Percentiles rank a stretch among this genome's conserved stretches.
These are phyloP conservation scores for Gymnobelideus leadbeateri DNA, from an alignment of 2,113 vertebrate genomes.

Conservation along the genomic window DNA sequence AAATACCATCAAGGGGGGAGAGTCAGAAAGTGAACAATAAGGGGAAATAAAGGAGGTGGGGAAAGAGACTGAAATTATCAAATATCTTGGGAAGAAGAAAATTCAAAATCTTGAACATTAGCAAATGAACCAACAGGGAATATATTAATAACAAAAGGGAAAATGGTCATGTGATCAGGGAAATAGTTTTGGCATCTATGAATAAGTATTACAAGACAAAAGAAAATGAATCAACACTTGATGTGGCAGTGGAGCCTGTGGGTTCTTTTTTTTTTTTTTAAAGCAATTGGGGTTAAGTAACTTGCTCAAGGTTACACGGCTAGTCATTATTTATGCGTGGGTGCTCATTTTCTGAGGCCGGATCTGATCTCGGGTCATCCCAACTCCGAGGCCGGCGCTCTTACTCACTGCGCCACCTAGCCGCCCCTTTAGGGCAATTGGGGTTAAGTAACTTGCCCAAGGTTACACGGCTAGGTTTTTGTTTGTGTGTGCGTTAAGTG, in stretches of 20 bases:
- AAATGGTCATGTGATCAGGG: neutral
- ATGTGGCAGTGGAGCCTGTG: neutral
- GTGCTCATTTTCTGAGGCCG: too few species aligned
- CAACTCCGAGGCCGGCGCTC: too few species aligned
- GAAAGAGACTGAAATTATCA: neutral
- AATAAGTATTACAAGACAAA: neutral
- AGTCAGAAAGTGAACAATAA: neutral
- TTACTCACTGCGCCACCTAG: too few species aligned
- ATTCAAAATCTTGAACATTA: neutral
- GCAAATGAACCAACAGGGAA: neutral
- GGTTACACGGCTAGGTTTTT: too few species aligned
- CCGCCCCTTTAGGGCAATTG: too few species aligned
- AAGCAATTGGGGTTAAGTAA: too few species aligned
- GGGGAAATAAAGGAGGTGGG: neutral
- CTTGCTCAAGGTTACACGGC: too few species aligned
- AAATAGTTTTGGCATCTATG: neutral
- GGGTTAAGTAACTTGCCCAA: too few species aligned
- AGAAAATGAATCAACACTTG: neutral
- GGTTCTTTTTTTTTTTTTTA: too few species aligned
- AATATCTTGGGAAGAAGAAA: neutral
- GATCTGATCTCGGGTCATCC: too few species aligned
- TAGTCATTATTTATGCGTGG: too few species aligned
- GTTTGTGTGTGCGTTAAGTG: too few species aligned
- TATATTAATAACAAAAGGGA: neutral
- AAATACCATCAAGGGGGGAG: neutral